phyloP scores from a whole-genome alignment of 2,888 invertebrate species.

The Melanargia galathea region DNA sequence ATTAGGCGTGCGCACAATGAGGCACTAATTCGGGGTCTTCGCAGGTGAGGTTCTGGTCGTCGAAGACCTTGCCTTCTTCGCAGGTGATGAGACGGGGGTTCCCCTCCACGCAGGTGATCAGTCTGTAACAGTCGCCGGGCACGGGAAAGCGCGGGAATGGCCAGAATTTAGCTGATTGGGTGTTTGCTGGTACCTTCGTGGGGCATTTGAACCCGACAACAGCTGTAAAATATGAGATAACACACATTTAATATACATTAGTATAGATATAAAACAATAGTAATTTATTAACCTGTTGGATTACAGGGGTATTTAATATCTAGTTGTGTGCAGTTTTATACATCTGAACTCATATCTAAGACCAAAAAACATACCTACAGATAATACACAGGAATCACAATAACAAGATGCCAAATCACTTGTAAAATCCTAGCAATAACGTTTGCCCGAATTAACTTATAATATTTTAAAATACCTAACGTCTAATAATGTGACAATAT shows the following conservation, averaged over 20 bases:
- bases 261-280: too few species aligned
- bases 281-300: neutral
- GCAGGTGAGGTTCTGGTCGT: constrained; percentile 91
- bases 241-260: too few species aligned
- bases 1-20: constrained; percentile 75
- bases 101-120: constrained; percentile 95
- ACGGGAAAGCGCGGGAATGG: constrained; percentile 95
- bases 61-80: constrained; percentile 93
- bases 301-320: too few species aligned
- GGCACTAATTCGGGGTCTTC: constrained; percentile 87
- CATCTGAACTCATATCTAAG: too few species aligned
- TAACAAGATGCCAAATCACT: too few species aligned
- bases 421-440: too few species aligned
- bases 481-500: too few species aligned
- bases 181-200: constrained; percentile 89
- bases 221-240: constrained; percentile 79
- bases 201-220: constrained; percentile 97
- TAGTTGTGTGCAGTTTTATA: too few species aligned
- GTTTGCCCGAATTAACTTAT: too few species aligned
- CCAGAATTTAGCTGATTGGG: constrained; percentile 93
- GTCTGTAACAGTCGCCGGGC: constrained; percentile 91
- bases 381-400: too few species aligned
- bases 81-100: constrained; percentile 93
- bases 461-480: too few species aligned
- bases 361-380: too few species aligned